Percentiles rank a stretch among this genome's conserved stretches.
phyloP scores from a whole-genome alignment of 64 coral and sea anemone genomes.

The Dendronephthya gigantea region DNA sequence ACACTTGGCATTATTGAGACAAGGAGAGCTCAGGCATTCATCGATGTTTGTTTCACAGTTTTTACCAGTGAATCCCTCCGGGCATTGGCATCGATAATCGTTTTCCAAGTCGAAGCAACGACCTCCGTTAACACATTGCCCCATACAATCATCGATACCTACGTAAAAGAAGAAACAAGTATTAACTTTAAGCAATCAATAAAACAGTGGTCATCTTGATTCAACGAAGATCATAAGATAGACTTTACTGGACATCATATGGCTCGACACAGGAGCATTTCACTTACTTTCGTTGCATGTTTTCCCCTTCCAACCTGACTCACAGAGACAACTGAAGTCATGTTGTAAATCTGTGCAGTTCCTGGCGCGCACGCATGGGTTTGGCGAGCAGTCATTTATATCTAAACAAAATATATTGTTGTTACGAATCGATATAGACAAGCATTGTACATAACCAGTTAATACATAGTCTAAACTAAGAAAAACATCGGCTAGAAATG shows the following conservation, averaged over 20 bases:
- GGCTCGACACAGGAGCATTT: not conserved
- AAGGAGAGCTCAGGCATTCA: not conserved
- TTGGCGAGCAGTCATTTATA: not conserved
- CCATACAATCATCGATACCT: not conserved
- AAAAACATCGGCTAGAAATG: not conserved
- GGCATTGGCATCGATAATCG: not conserved
- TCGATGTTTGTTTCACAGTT: constrained; percentile 14
- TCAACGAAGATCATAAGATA: not conserved
- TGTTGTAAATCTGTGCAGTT: not conserved
- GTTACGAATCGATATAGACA: not conserved
- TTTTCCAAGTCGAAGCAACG: not conserved
- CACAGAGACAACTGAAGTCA: not conserved
- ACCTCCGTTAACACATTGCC: not conserved
- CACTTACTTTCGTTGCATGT: constrained; percentile 3
- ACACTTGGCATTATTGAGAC: not conserved
- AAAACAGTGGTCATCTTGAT: no score
- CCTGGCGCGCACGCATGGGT: not conserved
- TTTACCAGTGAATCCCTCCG: not conserved
- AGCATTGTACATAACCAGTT: not conserved
- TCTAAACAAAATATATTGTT: not conserved
- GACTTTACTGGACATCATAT: not conserved
- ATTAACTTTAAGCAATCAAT: no score
- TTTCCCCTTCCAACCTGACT: not conserved
- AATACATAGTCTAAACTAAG: not conserved
- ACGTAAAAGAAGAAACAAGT: not conserved